Percentiles rank a stretch among this genome's conserved stretches.
These are phyloP conservation scores for Harlomillsia oculata DNA, from an alignment of 1,140 invertebrate species.

Conservation along the genomic window DNA sequence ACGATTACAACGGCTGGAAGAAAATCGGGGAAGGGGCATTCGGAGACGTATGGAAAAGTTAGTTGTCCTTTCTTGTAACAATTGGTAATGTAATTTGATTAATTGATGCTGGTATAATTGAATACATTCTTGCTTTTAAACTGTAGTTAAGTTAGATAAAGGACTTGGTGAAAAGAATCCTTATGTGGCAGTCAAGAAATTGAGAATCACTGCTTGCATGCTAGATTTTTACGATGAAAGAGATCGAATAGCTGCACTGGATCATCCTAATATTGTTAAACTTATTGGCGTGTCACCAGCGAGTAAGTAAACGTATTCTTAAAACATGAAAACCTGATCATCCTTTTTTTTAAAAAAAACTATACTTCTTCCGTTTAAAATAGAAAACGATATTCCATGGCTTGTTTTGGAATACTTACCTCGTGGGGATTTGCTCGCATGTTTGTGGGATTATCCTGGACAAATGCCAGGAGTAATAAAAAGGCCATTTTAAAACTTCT, in stretches of 20 bases:
- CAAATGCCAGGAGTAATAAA: conserved; percentile 6
- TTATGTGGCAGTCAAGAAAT: background rate
- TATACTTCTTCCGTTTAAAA: background rate
- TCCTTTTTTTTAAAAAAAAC: background rate
- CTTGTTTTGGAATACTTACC: conserved; percentile 1
- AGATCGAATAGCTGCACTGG: background rate
- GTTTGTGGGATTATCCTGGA: background rate
- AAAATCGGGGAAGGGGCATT: conserved; percentile 2
- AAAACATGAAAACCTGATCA: background rate
- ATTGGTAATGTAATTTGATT: too few relatives aligned
- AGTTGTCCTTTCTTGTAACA: background rate
- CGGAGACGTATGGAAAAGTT: conserved; percentile 6
- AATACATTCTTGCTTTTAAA: too few relatives aligned
- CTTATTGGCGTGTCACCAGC: conserved; percentile 1
- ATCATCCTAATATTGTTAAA: conserved; percentile 1
- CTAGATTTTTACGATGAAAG: conserved; percentile 2
- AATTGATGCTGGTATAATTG: too few relatives aligned
- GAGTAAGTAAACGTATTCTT: background rate
- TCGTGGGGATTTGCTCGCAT: background rate
- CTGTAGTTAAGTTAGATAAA: background rate
- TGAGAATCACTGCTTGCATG: background rate
- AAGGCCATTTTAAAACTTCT: background rate
- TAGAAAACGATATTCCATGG: conserved; percentile 9
- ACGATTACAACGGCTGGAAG: background rate
- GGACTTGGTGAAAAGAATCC: background rate